Percentiles rank a stretch among this genome's conserved stretches.
Evolutionary conservation across 37 sponge, comb jelly and placozoan genomes (phyloP).

Genomic region (Diacarnus erythraeanus): DNA sequence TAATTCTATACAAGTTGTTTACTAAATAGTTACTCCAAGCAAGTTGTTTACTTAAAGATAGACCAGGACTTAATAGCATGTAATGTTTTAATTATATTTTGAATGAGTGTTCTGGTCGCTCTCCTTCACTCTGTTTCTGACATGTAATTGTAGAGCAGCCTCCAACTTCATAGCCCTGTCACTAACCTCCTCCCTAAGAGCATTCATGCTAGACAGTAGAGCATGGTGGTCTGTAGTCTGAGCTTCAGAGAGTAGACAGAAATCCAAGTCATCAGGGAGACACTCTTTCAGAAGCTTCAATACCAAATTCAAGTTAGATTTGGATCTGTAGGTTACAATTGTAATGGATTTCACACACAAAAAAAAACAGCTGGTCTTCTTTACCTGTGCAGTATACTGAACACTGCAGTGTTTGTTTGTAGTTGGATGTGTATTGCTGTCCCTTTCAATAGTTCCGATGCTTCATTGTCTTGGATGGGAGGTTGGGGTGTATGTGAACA

Average conservation of each 20-base stretch:
- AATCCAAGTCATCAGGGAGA: neutral
- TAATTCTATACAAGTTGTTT: too few relatives aligned
- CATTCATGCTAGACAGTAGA: neutral
- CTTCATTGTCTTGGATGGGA: neutral
- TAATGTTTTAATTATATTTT: too few relatives aligned
- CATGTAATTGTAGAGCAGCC: neutral
- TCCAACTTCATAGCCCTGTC: neutral
- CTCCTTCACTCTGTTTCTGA: neutral
- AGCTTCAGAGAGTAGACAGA: neutral
- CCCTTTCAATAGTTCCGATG: neutral
- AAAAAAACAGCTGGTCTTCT: neutral
- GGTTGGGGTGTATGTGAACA: neutral
- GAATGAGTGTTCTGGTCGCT: neutral
- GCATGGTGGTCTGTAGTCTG: neutral
- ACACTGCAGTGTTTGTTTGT: neutral
- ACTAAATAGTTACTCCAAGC: too few relatives aligned
- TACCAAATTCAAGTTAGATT: neutral
- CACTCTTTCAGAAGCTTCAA: slow-evolving; percentile 4
- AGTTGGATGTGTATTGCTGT: slow-evolving; percentile 1
- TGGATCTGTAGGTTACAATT: neutral
- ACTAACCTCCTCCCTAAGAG: neutral
- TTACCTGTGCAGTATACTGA: slow-evolving; percentile 39
- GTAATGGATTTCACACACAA: neutral
- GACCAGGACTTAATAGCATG: too few relatives aligned
- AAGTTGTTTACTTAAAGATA: too few relatives aligned